Conservation (phyloP, 2,888 invertebrate genomes). For the Lepeophtheirus nordmannii region DNA sequence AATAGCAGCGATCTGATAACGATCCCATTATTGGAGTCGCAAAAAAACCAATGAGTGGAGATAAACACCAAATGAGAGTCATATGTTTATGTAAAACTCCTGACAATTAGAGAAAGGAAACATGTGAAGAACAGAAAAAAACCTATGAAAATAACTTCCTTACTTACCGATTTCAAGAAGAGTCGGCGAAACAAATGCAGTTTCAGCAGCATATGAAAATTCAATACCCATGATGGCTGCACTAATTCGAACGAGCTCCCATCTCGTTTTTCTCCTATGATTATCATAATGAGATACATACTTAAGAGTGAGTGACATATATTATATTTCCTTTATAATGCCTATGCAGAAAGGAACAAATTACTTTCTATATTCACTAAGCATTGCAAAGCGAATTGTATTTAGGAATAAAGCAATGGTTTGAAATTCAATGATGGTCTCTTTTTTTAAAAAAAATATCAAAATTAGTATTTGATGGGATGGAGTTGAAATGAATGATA, state of each 20-base stretch:
- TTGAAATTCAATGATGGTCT: no score
- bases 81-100: constrained; percentile 76
- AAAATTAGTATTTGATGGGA: no score
- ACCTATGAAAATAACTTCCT: background rate
- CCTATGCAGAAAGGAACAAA: no score
- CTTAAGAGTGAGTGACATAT: no score
- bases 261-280: constrained; percentile 32
- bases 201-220: constrained; percentile 92
- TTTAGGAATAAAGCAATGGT: no score
- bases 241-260: constrained; percentile 68
- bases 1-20: constrained; percentile 55
- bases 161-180: constrained; percentile 57
- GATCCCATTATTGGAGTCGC: constrained; percentile 82
- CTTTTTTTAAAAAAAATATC: no score
- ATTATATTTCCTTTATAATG: no score
- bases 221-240: constrained; percentile 94
- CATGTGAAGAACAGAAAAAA: background rate
- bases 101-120: constrained; percentile 26
- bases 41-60: constrained; percentile 84
- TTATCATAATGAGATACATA: no score
- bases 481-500: background rate
- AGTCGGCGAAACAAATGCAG: constrained; percentile 89
- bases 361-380: no score
- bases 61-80: constrained; percentile 89
- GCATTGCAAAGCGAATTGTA: no score